A percentile compares a stretch with the other conserved stretches of the same genome.
Conservation (phyloP, 2,888 invertebrate species). For the Pammene aurita region DNA sequence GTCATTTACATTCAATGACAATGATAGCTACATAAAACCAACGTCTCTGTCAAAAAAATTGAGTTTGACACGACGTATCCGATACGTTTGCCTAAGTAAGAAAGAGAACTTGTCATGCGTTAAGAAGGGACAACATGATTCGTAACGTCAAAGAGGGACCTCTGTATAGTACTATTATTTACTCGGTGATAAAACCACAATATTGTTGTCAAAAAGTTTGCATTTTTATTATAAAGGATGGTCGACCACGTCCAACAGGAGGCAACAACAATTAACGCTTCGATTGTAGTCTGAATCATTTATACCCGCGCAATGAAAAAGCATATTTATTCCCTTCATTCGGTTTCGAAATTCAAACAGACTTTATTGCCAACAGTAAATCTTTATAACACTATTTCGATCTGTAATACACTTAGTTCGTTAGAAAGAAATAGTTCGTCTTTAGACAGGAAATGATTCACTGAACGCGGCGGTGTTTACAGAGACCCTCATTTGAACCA, state of each 20-base stretch:
- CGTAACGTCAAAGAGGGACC: too few relatives aligned
- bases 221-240: slow-evolving; percentile 29
- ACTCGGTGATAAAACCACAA: slow-evolving; percentile 6
- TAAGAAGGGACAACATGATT: too few relatives aligned
- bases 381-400: background rate
- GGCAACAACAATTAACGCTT: slow-evolving; percentile 57
- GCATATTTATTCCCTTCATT: slow-evolving; percentile 49
- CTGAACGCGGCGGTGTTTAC: slow-evolving; percentile 28
- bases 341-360: background rate
- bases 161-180: too few relatives aligned
- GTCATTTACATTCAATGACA: too few relatives aligned
- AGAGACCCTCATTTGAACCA: slow-evolving; percentile 55
- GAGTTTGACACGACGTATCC: too few relatives aligned
- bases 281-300: slow-evolving; percentile 65
- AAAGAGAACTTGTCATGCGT: too few relatives aligned
- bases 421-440: background rate
- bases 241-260: slow-evolving; percentile 25
- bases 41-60: too few relatives aligned
- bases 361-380: slow-evolving; percentile 1
- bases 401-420: background rate
- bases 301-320: slow-evolving; percentile 59
- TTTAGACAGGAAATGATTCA: slow-evolving; percentile 11
- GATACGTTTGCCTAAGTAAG: too few relatives aligned
- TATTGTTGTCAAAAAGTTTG: slow-evolving; percentile 13
- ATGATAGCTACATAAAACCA: too few relatives aligned